phyloP scores from a whole-genome alignment of 2,888 invertebrate genomes.

The Amorpha juglandis region DNA sequence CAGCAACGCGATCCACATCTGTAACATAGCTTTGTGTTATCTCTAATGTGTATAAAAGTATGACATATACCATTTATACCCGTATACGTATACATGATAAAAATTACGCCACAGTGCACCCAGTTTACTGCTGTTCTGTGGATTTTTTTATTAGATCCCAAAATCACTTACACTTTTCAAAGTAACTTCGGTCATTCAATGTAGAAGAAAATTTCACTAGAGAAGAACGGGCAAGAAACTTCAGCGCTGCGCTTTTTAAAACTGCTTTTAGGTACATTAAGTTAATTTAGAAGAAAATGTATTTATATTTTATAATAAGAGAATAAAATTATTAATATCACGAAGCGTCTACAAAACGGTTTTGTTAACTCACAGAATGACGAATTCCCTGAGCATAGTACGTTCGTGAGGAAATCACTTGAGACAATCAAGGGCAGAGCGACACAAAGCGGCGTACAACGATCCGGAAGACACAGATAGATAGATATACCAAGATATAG shows the following conservation, averaged over 20 bases:
- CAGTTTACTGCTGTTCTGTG: too few species aligned
- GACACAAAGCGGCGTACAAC: background rate
- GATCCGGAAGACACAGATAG: constrained; percentile 6
- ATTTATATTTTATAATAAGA: background rate
- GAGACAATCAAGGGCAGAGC: constrained; percentile 12
- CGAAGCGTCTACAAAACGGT: background rate
- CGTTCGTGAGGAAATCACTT: constrained; percentile 5
- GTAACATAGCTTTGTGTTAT: background rate
- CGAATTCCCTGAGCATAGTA: background rate
- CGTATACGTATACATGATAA: too few species aligned
- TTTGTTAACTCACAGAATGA: constrained; percentile 11
- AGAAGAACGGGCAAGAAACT: too few species aligned
- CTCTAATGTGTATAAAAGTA: background rate
- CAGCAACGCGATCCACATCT: constrained; percentile 42
- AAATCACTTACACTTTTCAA: too few species aligned
- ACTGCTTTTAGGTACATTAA: too few species aligned
- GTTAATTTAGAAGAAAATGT: too few species aligned
- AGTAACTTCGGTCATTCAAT: too few species aligned
- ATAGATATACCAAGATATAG: too few species aligned
- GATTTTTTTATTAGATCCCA: too few species aligned
- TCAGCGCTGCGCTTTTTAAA: too few species aligned
- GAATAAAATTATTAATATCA: background rate
- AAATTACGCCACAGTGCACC: too few species aligned
- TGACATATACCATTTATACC: background rate
- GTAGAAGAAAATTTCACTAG: too few species aligned